Conservation (phyloP, 2,113 vertebrate species). For the Haemorhous mexicanus region DNA sequence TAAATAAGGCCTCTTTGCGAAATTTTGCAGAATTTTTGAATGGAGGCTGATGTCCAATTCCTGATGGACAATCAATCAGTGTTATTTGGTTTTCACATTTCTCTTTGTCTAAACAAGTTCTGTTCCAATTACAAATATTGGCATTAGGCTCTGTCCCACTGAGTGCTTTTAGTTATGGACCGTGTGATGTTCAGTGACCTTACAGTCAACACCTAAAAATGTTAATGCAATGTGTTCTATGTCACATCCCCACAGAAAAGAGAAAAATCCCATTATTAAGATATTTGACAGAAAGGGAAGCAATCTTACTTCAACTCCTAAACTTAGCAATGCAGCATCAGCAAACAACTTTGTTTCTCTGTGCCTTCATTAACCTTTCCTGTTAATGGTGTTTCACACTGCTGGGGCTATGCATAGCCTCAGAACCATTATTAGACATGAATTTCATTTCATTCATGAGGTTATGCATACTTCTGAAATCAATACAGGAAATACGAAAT, state of each 20-base stretch:
- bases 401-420: background rate
- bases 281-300: background rate
- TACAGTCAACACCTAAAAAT: background rate
- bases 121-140: background rate
- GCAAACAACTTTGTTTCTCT: background rate
- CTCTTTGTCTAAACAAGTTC: background rate
- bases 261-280: background rate
- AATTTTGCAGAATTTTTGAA: background rate
- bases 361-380: constrained; percentile 17
- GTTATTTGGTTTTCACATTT: background rate
- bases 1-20: background rate
- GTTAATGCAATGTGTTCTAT: background rate
- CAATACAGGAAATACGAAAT: background rate
- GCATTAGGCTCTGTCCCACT: background rate
- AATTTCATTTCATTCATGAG: background rate
- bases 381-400: background rate
- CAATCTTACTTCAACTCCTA: background rate
- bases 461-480: background rate
- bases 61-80: background rate
- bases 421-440: background rate
- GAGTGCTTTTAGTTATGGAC: background rate
- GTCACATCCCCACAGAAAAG: background rate
- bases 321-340: background rate
- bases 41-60: background rate
- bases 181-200: background rate